These are phyloP conservation scores for Nephila pilipes DNA, from an alignment of 1,140 invertebrate species.

Conservation along the genomic window DNA sequence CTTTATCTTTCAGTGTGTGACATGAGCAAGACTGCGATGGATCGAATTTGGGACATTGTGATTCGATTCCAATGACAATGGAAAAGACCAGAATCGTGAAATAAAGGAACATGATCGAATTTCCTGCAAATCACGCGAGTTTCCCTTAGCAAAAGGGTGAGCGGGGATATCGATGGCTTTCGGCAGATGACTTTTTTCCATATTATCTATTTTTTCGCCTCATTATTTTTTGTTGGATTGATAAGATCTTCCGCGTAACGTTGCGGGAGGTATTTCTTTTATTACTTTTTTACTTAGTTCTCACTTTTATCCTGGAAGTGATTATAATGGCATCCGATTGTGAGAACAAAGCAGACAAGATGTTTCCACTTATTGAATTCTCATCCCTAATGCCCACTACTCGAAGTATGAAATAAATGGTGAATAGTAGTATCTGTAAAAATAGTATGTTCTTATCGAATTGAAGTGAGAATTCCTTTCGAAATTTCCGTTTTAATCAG, in stretches of 20 bases:
- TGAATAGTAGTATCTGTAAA: too few species aligned
- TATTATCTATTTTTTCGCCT: background rate
- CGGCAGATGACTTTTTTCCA: background rate
- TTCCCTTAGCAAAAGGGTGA: background rate
- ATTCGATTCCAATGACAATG: background rate
- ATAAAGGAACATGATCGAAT: constrained; percentile 6
- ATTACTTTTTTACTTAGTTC: background rate
- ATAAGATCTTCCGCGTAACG: background rate
- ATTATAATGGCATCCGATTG: background rate
- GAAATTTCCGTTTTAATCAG: too few species aligned
- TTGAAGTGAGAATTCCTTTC: too few species aligned
- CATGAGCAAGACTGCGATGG: background rate
- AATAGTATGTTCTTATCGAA: too few species aligned
- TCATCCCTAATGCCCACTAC: too few species aligned
- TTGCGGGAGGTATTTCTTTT: background rate
- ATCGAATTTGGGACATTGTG: background rate
- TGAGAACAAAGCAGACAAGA: background rate
- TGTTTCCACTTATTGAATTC: background rate
- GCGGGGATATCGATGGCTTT: background rate
- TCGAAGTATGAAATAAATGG: too few species aligned
- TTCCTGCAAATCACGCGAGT: background rate
- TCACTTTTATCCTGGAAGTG: background rate
- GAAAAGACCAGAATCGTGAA: background rate
- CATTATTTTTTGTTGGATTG: background rate
- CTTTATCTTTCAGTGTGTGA: background rate